phyloP scores from a whole-genome alignment of 1,140 invertebrate genomes.

The Pectinophora gossypiella region DNA sequence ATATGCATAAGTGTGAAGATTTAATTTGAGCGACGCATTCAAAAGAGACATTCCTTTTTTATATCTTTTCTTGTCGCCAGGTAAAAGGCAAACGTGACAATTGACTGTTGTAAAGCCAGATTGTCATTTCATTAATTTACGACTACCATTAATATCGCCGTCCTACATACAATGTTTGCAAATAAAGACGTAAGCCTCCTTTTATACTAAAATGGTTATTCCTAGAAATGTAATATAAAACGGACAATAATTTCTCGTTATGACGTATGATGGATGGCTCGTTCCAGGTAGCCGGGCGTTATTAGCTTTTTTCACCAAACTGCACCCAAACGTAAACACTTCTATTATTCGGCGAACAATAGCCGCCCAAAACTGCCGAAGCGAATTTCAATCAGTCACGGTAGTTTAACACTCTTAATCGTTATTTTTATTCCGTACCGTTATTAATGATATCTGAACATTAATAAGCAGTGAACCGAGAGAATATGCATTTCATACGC shows the following conservation, averaged over 20 bases:
- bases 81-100: slow-evolving; percentile 10
- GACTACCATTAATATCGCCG: slow-evolving; percentile 5
- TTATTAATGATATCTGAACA: slow-evolving; percentile 68
- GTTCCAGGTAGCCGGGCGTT: slow-evolving; percentile 48
- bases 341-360: slow-evolving; percentile 59
- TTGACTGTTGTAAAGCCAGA: slow-evolving; percentile 28
- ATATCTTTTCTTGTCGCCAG: not conserved
- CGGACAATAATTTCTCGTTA: slow-evolving; percentile 56
- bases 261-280: slow-evolving; percentile 59
- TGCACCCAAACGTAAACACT: slow-evolving; percentile 64
- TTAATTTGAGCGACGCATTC: not conserved
- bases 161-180: slow-evolving; percentile 49
- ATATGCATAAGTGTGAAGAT: slow-evolving; percentile 12
- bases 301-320: slow-evolving; percentile 42
- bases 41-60: slow-evolving; percentile 5
- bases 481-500: slow-evolving; percentile 41
- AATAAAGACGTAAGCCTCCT: slow-evolving; percentile 56
- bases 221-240: slow-evolving; percentile 44
- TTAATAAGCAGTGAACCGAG: slow-evolving; percentile 62
- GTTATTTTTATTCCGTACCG: slow-evolving; percentile 57
- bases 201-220: slow-evolving; percentile 25
- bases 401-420: slow-evolving; percentile 67
- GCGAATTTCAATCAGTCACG: slow-evolving; percentile 64
- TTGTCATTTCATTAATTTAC: slow-evolving; percentile 38
- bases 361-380: slow-evolving; percentile 39